These are phyloP conservation scores for Motacilla tschutschensis DNA, from an alignment of 2,113 vertebrate genomes.

Conservation along the genomic window DNA sequence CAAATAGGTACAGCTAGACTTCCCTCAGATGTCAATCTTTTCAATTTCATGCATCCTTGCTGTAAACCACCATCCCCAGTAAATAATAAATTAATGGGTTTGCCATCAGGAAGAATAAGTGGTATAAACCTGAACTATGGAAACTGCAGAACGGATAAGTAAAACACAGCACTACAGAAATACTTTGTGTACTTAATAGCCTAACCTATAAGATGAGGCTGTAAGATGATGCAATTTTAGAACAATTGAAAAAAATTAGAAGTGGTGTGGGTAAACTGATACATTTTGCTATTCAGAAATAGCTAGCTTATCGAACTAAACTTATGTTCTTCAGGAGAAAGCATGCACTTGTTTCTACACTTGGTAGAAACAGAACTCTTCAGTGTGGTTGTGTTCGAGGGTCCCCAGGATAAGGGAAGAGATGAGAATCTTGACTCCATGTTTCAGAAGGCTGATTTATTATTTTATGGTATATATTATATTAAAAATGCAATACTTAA, in stretches of 20 bases:
- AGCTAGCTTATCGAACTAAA: background rate
- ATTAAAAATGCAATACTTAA: no score
- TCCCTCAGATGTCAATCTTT: background rate
- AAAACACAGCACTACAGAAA: background rate
- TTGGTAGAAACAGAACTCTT: background rate
- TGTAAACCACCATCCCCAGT: background rate
- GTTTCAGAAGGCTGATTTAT: no score
- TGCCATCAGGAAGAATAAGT: background rate
- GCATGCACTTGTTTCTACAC: background rate
- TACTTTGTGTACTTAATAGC: background rate
- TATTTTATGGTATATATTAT: no score
- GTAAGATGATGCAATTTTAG: background rate
- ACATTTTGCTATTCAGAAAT: background rate
- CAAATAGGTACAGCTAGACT: background rate
- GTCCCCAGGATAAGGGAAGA: no score
- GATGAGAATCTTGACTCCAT: no score
- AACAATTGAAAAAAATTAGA: background rate
- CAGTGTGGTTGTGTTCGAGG: no score
- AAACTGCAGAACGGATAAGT: background rate
- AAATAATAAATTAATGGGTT: background rate
- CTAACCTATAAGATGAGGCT: background rate
- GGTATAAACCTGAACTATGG: background rate
- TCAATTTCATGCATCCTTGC: background rate
- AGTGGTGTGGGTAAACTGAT: rapidly evolving
- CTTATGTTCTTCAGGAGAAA: background rate